These are phyloP conservation scores for Hypothenemus hampei DNA, from an alignment of 1,140 invertebrate genomes.

Conservation along the genomic window DNA sequence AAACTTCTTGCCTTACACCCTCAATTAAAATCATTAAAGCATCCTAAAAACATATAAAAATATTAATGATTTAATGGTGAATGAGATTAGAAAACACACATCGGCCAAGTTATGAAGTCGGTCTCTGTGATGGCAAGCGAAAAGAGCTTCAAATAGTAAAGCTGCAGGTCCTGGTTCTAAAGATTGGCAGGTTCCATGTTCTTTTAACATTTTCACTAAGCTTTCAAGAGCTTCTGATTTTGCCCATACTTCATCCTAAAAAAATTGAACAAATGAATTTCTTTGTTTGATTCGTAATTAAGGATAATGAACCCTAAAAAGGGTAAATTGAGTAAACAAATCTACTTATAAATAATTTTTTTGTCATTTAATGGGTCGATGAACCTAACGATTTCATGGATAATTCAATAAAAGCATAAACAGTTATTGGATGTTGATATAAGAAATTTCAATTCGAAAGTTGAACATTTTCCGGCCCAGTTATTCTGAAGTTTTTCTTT, in stretches of 20 bases:
- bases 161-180: slow-evolving; percentile 59
- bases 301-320: too few relatives aligned
- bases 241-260: slow-evolving; percentile 54
- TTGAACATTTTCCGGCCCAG: too few relatives aligned
- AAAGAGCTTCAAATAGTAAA: slow-evolving; percentile 54
- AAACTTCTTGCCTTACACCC: slow-evolving; percentile 42
- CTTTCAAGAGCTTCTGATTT: slow-evolving; percentile 54
- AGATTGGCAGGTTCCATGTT: slow-evolving; percentile 48
- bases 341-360: too few relatives aligned
- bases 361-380: too few relatives aligned
- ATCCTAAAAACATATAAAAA: slow-evolving; percentile 22
- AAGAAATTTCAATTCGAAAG: too few relatives aligned
- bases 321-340: too few relatives aligned
- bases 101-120: slow-evolving; percentile 36
- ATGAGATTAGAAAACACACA: slow-evolving; percentile 16
- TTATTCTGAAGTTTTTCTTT: too few relatives aligned
- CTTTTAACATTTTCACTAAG: slow-evolving; percentile 51
- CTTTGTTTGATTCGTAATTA: too few relatives aligned
- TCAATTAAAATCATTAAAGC: slow-evolving; percentile 22
- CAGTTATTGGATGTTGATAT: too few relatives aligned
- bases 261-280: background rate
- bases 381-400: too few relatives aligned
- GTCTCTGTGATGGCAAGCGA: slow-evolving; percentile 44
- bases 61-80: background rate
- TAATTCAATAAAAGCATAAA: too few relatives aligned